Conservation (phyloP, 2,113 vertebrate genomes). For the Hassar affinis region DNA sequence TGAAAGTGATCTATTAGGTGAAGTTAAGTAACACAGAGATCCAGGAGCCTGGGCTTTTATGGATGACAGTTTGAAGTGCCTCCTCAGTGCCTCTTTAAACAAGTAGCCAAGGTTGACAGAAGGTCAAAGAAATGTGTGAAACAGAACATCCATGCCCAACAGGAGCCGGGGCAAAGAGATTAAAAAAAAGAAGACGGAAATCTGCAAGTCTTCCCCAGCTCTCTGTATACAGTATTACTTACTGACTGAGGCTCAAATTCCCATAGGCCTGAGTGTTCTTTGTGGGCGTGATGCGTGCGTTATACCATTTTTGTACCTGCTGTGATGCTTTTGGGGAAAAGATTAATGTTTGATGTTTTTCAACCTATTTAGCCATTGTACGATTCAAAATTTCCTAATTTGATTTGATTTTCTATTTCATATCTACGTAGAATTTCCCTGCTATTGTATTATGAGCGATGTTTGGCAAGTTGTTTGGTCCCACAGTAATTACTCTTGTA, state of each 20-base stretch:
- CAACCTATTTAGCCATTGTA: neutral
- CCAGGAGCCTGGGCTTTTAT: slow-evolving; percentile 17
- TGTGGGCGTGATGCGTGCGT: neutral
- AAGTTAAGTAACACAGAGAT: slow-evolving; percentile 37
- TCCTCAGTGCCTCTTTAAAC: slow-evolving; percentile 43
- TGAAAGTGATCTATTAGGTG: slow-evolving; percentile 43
- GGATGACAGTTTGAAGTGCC: slow-evolving; percentile 47
- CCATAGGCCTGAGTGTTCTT: neutral
- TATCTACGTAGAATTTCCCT: neutral
- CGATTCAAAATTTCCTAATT: neutral
- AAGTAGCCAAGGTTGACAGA: slow-evolving; percentile 17
- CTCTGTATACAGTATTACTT: neutral
- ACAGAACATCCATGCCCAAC: slow-evolving; percentile 1
- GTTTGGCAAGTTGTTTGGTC: neutral
- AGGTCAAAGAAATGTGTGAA: slow-evolving; percentile 28
- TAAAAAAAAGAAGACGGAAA: neutral
- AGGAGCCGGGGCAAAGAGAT: neutral
- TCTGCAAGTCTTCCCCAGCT: neutral
- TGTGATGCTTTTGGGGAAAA: neutral
- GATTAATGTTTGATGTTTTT: neutral
- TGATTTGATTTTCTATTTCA: neutral
- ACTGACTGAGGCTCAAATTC: neutral
- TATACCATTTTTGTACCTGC: neutral
- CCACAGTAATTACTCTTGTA: neutral
- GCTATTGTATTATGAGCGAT: neutral